Evolutionary conservation across 2,113 vertebrate genomes (phyloP).

Genomic region (Arizona elegans): DNA sequence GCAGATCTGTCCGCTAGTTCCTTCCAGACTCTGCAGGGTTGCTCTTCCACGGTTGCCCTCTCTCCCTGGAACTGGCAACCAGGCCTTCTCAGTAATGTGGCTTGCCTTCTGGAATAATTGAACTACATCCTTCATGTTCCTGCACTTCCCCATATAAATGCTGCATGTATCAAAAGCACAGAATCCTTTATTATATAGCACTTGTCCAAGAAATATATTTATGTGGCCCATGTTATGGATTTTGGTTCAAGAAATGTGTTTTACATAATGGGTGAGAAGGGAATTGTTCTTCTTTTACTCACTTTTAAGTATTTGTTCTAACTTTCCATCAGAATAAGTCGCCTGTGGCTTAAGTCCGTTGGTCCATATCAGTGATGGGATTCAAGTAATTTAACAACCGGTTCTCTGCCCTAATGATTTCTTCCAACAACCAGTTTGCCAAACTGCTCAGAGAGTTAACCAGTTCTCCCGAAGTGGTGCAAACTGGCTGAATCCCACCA

Average conservation of each 20-base stretch:
- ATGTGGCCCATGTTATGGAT: not conserved
- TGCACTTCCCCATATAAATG: not conserved
- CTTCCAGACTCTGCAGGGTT: not conserved
- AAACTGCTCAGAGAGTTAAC: too few species aligned
- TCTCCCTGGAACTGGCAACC: not conserved
- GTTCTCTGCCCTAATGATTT: too few species aligned
- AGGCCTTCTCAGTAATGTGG: not conserved
- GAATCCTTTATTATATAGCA: not conserved
- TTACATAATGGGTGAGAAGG: not conserved
- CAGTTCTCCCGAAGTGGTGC: too few species aligned
- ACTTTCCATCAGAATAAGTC: not conserved
- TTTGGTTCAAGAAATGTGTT: not conserved
- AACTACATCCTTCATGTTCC: not conserved
- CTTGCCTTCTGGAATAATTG: not conserved
- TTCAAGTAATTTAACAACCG: too few species aligned
- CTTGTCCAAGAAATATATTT: not conserved
- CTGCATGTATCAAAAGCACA: not conserved
- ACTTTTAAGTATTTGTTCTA: not conserved
- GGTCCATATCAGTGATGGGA: not conserved
- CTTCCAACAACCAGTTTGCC: too few species aligned
- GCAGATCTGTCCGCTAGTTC: not conserved
- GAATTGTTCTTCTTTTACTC: not conserved
- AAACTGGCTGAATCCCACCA: too few species aligned
- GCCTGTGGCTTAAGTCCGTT: not conserved
- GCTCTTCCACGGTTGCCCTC: not conserved